These are phyloP conservation scores for Trachelus tabidus DNA, from an alignment of 2,888 invertebrate species.

Conservation along the genomic window DNA sequence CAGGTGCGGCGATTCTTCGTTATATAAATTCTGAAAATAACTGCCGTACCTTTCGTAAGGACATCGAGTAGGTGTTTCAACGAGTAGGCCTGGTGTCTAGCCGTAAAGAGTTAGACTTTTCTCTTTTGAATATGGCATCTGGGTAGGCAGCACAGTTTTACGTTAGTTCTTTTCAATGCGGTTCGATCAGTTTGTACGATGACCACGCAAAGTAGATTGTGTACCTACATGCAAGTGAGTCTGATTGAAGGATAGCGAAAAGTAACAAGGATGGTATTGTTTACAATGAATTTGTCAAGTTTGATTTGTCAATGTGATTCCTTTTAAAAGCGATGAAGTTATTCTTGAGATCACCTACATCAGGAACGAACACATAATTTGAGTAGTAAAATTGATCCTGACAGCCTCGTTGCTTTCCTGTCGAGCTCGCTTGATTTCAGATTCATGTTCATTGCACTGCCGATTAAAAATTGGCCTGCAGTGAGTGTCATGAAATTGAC, in stretches of 20 bases:
- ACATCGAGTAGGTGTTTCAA: background rate
- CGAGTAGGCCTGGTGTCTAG: background rate
- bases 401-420: no score
- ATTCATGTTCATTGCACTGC: no score
- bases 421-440: no score
- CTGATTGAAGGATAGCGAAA: background rate
- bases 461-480: no score
- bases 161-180: background rate
- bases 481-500: no score
- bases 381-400: no score
- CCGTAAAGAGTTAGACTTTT: background rate
- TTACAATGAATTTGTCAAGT: background rate
- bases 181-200: background rate
- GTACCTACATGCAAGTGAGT: background rate
- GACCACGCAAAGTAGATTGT: background rate
- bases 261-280: background rate
- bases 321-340: background rate
- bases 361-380: no score
- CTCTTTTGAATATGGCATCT: background rate
- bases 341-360: no score
- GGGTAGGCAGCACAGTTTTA: background rate
- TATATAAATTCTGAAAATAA: background rate
- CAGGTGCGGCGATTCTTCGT: background rate
- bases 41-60: background rate
- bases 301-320: background rate